Conservation (phyloP, 2,113 vertebrate genomes). For the Fregata magnificens region DNA sequence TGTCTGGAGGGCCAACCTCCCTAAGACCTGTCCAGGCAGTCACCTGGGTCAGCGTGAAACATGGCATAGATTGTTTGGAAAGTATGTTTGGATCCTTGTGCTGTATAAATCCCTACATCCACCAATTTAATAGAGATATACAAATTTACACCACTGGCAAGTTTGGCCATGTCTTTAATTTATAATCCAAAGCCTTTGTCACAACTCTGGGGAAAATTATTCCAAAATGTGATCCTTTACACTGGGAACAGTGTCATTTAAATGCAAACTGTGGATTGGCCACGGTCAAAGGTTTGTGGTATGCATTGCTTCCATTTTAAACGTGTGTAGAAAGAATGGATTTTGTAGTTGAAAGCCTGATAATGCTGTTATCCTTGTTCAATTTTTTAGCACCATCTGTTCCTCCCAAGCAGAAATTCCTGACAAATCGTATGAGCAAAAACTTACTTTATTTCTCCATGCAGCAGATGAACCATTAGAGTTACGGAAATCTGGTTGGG, state of each 20-base stretch:
- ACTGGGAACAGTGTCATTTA: background rate
- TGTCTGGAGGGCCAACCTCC: background rate
- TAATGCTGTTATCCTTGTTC: conserved; percentile 68
- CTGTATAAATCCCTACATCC: background rate
- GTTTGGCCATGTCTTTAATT: background rate
- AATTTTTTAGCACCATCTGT: conserved; percentile 72
- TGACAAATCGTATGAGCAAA: conserved; percentile 68
- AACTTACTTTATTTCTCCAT: conserved; percentile 68
- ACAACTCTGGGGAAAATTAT: background rate
- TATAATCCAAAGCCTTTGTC: background rate
- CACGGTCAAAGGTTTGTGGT: background rate
- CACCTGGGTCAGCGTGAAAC: background rate
- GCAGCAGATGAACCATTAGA: conserved; percentile 52
- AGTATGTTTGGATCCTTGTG: background rate
- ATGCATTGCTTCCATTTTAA: background rate
- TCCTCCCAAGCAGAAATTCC: conserved; percentile 72
- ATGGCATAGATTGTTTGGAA: background rate
- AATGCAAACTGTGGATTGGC: background rate
- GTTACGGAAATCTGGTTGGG: conserved; percentile 74
- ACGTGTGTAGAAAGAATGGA: background rate
- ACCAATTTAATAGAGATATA: background rate
- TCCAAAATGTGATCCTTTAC: background rate
- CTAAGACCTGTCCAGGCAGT: background rate
- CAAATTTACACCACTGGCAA: background rate
- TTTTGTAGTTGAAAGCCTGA: conserved; percentile 55